These are phyloP conservation scores for Cyanoramphus novaezelandiae DNA, from an alignment of 2,113 vertebrate genomes.

Conservation along the genomic window DNA sequence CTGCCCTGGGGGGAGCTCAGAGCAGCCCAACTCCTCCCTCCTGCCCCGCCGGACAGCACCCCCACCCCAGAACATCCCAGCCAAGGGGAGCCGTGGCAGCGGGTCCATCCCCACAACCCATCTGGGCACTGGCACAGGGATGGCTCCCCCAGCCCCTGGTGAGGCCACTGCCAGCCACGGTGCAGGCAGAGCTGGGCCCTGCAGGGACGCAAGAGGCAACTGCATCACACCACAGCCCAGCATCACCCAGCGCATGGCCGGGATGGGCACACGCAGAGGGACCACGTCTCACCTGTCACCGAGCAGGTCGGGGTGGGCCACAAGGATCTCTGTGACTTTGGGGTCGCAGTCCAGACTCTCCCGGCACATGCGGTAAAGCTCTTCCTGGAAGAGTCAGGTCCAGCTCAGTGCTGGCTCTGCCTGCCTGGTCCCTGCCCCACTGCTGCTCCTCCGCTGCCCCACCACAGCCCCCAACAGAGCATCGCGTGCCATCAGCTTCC, in stretches of 20 bases:
- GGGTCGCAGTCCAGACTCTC: constrained; percentile 78
- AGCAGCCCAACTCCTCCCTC: background rate
- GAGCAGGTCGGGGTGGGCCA: constrained; percentile 78
- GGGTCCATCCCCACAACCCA: rapidly evolving
- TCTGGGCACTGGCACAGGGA: background rate
- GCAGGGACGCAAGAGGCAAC: background rate
- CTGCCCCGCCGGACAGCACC: background rate
- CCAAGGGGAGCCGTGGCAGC: background rate
- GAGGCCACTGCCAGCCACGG: background rate
- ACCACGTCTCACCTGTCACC: constrained; percentile 78
- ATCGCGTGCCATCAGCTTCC: background rate
- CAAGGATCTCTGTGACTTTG: constrained; percentile 64
- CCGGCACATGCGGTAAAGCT: constrained; percentile 82
- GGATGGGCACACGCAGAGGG: background rate
- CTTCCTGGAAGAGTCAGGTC: constrained; percentile 63
- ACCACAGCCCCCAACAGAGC: rapidly evolving
- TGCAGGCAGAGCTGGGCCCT: background rate
- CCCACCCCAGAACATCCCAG: rapidly evolving
- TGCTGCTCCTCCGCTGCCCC: background rate
- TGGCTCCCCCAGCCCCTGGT: background rate
- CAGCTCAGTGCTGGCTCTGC: background rate
- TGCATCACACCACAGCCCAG: rapidly evolving
- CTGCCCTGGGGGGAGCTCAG: background rate
- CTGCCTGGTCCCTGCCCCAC: background rate
- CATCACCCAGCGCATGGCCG: rapidly evolving